Evolutionary conservation across 2,888 invertebrate species (phyloP), one percentile per base, ranked within the genome.

Genomic region (Octodonta nipae): DNA sequence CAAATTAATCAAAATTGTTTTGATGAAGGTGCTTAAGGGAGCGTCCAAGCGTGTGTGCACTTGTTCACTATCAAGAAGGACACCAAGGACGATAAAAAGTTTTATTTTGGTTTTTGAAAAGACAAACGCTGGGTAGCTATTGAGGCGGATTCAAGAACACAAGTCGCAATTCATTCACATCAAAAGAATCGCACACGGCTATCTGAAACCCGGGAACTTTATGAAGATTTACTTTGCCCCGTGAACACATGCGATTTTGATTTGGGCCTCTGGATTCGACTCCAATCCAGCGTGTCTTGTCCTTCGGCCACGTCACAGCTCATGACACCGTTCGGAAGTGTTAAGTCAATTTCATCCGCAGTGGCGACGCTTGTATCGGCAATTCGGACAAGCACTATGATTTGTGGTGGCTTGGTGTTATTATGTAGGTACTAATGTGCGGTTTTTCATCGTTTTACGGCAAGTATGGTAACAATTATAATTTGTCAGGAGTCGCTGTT

Each of bases 191-290:
- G 89, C 91, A 37, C 91, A 92, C 64, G 73, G 95, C 42, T 95
- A 96, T 68, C 74, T 96, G 51, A 96, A 96, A 65, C 96, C 96
- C 13, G 96, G 98, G 69, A 96, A 96, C 68, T 92, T 96, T 70
- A 83, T 60, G 76, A 77, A 41, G 86, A 89, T 58, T 72, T 82
- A 48, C 71, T 95, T 46, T 87, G 84, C 56, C 95, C 95, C 20
- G 85, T 98, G 48, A 93, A 95, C 68, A 82, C 98, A 50, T 96
- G 96, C 68, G 96, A 96, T 71, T 89, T 96, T 63, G 96, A 96
- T 67, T 74, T 96, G 55, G 95, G 95, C 41, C 91, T 91, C 45
- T 91, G 92, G 36, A 87, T 92, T 51, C 83, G 85, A 58, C 84
- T 88, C 63, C 86, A 85, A 52, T 76, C 82, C 38, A 79, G 79